Conservation (phyloP, 1,140 invertebrate genomes). For the Trinorchestia longiramus region DNA sequence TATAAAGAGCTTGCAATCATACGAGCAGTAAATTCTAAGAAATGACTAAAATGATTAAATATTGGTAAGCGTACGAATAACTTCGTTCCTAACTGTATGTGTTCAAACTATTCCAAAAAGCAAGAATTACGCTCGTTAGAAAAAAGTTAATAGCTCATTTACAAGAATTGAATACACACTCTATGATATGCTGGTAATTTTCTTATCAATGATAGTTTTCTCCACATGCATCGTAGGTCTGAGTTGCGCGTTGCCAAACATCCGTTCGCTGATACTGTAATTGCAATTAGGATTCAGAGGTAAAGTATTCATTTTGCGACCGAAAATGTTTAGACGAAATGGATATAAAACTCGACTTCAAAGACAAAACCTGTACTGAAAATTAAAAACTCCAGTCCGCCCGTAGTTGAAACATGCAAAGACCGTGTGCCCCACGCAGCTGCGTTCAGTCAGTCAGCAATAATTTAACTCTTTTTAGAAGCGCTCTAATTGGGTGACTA, state of each 20-base stretch:
- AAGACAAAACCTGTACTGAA: background rate
- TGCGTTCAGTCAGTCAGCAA: background rate
- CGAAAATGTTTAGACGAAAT: background rate
- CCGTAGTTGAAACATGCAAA: background rate
- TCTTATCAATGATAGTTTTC: no score
- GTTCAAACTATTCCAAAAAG: no score
- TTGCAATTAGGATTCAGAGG: background rate
- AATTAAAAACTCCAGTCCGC: background rate
- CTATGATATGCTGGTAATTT: no score
- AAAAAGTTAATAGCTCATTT: no score
- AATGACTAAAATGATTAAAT: no score
- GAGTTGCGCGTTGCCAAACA: background rate
- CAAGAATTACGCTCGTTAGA: no score
- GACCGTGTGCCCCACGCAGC: background rate
- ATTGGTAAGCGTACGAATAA: no score
- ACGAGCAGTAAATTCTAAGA: no score
- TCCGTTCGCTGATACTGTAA: background rate
- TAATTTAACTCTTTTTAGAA: background rate
- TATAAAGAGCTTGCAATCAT: no score
- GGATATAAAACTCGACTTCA: background rate
- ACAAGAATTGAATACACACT: no score
- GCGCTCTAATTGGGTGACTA: background rate
- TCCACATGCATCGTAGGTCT: no score
- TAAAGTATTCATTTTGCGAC: background rate
- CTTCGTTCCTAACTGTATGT: no score